These are phyloP conservation scores for Nettapus auritus DNA, from an alignment of 2,113 vertebrate species.

Conservation along the genomic window DNA sequence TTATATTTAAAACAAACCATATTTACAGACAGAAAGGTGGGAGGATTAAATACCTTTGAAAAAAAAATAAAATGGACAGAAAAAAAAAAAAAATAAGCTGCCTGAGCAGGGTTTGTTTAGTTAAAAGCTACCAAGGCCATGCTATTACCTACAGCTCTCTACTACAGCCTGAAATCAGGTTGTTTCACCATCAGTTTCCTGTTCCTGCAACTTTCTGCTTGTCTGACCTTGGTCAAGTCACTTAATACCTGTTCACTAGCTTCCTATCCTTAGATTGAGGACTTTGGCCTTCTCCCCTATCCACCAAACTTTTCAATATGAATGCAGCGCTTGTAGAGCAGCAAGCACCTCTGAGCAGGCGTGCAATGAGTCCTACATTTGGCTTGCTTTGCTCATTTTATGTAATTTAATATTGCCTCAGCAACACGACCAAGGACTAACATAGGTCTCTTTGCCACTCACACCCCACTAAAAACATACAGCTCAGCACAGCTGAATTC, in stretches of 20 bases:
- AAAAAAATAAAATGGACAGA: not conserved
- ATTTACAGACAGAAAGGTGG: not conserved
- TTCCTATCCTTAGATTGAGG: not conserved
- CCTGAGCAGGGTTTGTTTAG: not conserved
- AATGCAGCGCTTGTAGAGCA: not conserved
- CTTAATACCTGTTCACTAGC: not conserved
- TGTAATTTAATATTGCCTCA: not conserved
- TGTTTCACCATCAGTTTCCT: not conserved
- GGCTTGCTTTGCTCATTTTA: not conserved
- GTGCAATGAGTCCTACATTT: not conserved
- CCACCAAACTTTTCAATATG: accelerated
- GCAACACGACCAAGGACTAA: not conserved
- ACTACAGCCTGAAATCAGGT: not conserved
- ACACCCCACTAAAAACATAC: not conserved
- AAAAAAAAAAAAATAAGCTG: not conserved
- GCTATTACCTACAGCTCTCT: not conserved
- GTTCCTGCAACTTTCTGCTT: not conserved
- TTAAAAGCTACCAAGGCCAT: not conserved
- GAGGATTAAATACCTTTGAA: not conserved
- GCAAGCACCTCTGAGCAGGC: not conserved
- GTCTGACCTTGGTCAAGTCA: not conserved
- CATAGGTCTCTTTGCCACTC: not conserved
- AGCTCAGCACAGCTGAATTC: not conserved
- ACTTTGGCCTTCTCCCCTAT: not conserved
- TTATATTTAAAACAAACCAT: not conserved